Conservation (phyloP, 2,797 vertebrate genomes). For the Cygnus olor region DNA sequence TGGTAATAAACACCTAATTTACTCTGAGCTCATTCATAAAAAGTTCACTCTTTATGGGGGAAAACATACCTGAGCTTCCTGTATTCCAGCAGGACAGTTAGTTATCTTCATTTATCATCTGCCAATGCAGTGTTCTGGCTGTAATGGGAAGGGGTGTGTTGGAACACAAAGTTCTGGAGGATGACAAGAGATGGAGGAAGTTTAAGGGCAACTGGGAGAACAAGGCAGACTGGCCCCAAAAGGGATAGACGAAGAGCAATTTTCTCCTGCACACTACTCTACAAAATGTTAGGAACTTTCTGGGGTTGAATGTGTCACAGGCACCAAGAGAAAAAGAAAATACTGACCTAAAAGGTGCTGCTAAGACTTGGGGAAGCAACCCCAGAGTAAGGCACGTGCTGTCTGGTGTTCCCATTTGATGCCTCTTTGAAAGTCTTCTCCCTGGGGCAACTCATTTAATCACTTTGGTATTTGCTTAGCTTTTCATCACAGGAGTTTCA, state of each 20-base stretch:
- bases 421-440: not conserved
- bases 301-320: not conserved
- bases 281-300: not conserved
- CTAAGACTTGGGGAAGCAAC: not conserved
- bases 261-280: not conserved
- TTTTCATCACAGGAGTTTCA: not conserved
- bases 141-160: not conserved
- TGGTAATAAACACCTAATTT: not conserved
- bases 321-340: not conserved
- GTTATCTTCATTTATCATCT: not conserved
- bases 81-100: not conserved
- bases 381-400: not conserved
- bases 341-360: not conserved
- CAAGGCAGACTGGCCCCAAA: not conserved
- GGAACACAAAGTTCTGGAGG: not conserved
- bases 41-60: not conserved
- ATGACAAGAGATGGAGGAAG: not conserved
- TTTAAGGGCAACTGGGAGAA: fast-evolving
- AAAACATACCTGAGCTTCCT: not conserved
- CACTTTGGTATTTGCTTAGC: not conserved
- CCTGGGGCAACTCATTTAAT: not conserved
- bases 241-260: not conserved
- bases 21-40: not conserved
- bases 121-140: not conserved
- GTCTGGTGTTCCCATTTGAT: not conserved